Conservation (phyloP, 2,888 invertebrate genomes). For the Himalopsyche japonica region DNA sequence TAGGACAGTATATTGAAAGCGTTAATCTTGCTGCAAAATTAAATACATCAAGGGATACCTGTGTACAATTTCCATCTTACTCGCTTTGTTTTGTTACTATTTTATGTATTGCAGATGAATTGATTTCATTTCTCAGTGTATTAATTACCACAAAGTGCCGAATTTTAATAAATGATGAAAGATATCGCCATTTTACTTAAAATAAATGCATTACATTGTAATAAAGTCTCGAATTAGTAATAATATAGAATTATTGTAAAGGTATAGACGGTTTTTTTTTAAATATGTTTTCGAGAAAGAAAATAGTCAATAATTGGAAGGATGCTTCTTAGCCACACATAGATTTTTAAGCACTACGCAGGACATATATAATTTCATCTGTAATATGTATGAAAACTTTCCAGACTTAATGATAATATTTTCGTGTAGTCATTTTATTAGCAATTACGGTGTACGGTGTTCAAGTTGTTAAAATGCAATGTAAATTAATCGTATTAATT, state of each 20-base stretch:
- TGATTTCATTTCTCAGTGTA: too few relatives aligned
- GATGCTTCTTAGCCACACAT: not conserved
- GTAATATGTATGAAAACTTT: not conserved
- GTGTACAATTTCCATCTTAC: too few relatives aligned
- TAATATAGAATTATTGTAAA: not conserved
- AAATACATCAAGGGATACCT: too few relatives aligned
- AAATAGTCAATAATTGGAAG: not conserved
- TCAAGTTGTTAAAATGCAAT: conserved; percentile 11
- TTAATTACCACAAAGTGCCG: too few relatives aligned
- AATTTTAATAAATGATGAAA: too few relatives aligned
- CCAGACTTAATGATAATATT: not conserved
- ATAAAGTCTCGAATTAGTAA: too few relatives aligned
- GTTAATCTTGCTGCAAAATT: too few relatives aligned
- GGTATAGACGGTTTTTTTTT: not conserved
- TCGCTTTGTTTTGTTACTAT: too few relatives aligned
- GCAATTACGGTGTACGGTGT: conserved; percentile 16
- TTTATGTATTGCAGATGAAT: too few relatives aligned
- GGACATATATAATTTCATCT: not conserved
- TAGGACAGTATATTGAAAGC: too few relatives aligned
- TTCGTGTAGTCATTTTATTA: not conserved
- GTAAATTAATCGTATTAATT: conserved; percentile 1
- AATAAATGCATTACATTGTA: too few relatives aligned
- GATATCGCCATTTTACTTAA: too few relatives aligned
- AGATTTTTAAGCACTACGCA: not conserved
- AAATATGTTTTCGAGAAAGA: not conserved